Percentiles rank a stretch among this genome's conserved stretches.
phyloP scores from a whole-genome alignment of 2,888 invertebrate species.

The Timema podura region DNA sequence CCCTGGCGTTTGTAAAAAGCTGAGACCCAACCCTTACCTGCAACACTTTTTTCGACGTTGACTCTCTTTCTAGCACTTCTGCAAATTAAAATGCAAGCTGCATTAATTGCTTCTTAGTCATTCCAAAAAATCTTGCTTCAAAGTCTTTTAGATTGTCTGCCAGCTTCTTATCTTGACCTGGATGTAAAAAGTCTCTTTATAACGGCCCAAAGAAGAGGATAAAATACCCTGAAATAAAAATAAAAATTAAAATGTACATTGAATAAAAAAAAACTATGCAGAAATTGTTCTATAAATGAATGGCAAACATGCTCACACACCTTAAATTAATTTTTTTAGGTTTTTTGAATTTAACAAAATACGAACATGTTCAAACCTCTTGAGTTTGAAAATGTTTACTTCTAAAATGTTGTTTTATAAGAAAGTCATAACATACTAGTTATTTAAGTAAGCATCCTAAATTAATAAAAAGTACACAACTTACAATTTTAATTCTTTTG shows the following conservation, averaged over 20 bases:
- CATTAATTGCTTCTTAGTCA: no score
- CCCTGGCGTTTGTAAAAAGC: constrained; percentile 37
- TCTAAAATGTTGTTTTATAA: no score
- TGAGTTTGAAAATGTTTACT: no score
- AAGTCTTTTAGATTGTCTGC: constrained; percentile 40
- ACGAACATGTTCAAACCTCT: no score
- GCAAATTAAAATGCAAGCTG: constrained; percentile 35
- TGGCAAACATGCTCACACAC: neutral
- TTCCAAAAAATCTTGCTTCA: constrained; percentile 35
- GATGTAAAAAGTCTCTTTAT: constrained; percentile 31
- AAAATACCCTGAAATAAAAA: constrained; percentile 9
- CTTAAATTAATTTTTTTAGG: neutral
- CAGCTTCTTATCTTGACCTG: constrained; percentile 33
- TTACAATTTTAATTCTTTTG: neutral
- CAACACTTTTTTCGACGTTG: constrained; percentile 34
- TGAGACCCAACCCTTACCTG: constrained; percentile 38
- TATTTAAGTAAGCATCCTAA: no score
- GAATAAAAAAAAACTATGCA: no score
- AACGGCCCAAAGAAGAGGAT: constrained; percentile 3
- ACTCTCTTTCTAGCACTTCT: constrained; percentile 35
- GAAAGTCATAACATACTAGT: no score
- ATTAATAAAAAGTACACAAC: neutral
- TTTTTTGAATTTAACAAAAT: no score
- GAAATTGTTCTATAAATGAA: neutral
- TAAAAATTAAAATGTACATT: no score